Percentiles rank a stretch among this genome's conserved stretches.
phyloP scores from a whole-genome alignment of 2,888 invertebrate species.

The Venusia cambrica region DNA sequence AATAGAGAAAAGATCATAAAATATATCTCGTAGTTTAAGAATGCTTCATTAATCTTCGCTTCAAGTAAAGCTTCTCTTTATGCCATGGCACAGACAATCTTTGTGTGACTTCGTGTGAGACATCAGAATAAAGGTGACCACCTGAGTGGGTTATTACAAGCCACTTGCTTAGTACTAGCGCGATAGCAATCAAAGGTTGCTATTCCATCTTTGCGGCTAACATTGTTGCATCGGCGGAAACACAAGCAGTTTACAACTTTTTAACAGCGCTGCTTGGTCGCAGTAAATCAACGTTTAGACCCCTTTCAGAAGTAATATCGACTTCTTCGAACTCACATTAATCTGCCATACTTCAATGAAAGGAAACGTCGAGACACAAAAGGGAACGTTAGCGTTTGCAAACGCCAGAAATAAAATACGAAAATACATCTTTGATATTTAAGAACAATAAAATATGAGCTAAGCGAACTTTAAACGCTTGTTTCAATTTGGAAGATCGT shows the following conservation, averaged over 20 bases:
- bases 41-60: too few species aligned
- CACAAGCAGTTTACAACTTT: conserved; percentile 78
- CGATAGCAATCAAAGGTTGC: too few species aligned
- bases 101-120: too few species aligned
- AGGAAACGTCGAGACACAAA: conserved; percentile 65
- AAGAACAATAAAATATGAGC: conserved; percentile 12
- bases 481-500: conserved; percentile 35
- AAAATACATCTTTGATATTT: conserved; percentile 11
- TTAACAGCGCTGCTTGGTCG: conserved; percentile 68
- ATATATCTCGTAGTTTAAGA: too few species aligned
- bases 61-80: too few species aligned
- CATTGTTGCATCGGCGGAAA: conserved; percentile 76
- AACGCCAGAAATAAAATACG: conserved; percentile 37
- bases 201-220: too few species aligned
- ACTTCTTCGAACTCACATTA: conserved; percentile 79
- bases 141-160: too few species aligned
- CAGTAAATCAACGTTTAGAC: conserved; percentile 76
- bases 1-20: too few species aligned
- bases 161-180: too few species aligned
- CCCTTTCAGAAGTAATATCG: conserved; percentile 77
- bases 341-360: conserved; percentile 75
- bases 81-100: too few species aligned
- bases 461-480: conserved; percentile 3
- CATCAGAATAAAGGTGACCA: too few species aligned
- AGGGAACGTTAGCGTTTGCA: conserved; percentile 53